A percentile compares a stretch with the other conserved stretches of the same genome.
Conservation (phyloP, 2,888 invertebrate species). For the Lithophane socia region DNA sequence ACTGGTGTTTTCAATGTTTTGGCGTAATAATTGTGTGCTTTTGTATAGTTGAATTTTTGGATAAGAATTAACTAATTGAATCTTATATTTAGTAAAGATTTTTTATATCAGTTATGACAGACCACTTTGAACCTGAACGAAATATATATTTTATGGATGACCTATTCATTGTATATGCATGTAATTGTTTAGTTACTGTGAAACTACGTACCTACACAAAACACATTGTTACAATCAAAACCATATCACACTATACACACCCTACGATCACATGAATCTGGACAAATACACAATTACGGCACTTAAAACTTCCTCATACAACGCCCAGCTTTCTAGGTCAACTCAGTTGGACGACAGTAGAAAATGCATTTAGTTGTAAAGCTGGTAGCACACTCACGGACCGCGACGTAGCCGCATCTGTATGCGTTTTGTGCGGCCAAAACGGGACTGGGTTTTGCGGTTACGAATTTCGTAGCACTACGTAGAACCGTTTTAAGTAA, state of each 20-base stretch:
- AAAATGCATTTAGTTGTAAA: conserved; percentile 66
- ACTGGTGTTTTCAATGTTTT: not conserved
- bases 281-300: conserved; percentile 56
- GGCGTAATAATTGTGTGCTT: not conserved
- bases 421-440: conserved; percentile 24
- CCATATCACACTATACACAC: not conserved
- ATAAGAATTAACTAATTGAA: not conserved
- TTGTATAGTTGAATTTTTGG: not conserved
- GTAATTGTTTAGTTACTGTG: not conserved
- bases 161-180: not conserved
- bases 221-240: not conserved
- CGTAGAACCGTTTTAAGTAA: not conserved
- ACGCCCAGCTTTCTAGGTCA: conserved; percentile 65
- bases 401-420: conserved; percentile 12
- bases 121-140: not conserved
- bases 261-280: conserved; percentile 38
- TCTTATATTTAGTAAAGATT: not conserved
- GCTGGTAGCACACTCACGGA: conserved; percentile 52
- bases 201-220: not conserved
- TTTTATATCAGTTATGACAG: no score
- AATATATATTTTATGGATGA: not conserved
- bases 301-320: conserved; percentile 64
- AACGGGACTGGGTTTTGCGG: conserved; percentile 34
- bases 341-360: conserved; percentile 61
- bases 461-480: conserved; percentile 13